Evolutionary conservation across 2,797 vertebrate genomes (phyloP).

Genomic region (Champsocephalus gunnari): DNA sequence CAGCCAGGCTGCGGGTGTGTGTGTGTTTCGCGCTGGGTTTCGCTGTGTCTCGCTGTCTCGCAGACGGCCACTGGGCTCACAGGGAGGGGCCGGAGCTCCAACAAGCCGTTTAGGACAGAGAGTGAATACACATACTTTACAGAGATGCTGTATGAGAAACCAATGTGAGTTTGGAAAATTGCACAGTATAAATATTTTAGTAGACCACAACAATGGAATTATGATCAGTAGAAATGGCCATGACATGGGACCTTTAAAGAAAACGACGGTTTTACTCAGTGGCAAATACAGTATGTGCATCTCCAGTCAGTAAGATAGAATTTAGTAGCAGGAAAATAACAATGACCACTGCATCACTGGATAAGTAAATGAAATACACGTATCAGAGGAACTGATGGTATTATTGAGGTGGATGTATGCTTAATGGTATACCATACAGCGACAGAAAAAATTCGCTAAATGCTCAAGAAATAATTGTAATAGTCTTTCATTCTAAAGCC

Average conservation of each 20-base stretch:
- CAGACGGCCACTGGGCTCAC: no score
- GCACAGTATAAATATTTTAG: no score
- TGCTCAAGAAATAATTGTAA: neutral
- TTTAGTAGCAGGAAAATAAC: neutral
- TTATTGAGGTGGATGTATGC: conserved; percentile 4
- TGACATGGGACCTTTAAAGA: neutral
- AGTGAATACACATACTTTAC: no score
- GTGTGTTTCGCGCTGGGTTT: no score
- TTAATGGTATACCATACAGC: neutral
- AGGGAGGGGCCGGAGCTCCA: no score
- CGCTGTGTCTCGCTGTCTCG: no score
- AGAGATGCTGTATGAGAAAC: no score
- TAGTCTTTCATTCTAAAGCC: neutral
- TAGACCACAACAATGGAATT: no score
- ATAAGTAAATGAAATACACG: neutral
- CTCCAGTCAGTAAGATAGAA: neutral
- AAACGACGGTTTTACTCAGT: conserved; percentile 9
- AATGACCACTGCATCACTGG: conserved; percentile 1
- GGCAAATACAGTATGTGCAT: conserved; percentile 1
- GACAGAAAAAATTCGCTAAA: neutral
- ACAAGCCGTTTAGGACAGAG: no score
- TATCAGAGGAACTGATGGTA: neutral
- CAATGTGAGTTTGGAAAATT: no score
- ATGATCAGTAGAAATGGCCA: no score
- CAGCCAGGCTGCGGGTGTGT: no score